Base-by-base conservation (phyloP, 2,113 vertebrate species). In the Bolborhynchus lineola region DNA sequence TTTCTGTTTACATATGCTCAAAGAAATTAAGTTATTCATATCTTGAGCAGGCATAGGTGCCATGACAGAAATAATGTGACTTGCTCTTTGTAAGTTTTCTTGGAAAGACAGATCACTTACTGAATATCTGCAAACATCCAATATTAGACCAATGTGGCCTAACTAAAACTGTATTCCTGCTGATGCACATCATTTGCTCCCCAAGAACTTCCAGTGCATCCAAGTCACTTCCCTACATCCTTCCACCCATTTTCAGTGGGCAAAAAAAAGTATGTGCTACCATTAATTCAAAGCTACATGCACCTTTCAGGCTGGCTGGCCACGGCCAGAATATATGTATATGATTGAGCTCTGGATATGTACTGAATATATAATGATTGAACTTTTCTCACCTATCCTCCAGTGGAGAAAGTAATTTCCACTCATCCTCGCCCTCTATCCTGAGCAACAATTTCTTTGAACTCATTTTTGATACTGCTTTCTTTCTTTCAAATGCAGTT, bases 261-360 rank as follows among this genome's bases (percentile, higher is more conserved):
- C 49, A 74, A 86, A 59, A 6, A 39, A 78, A 86, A 35, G 7
- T 6, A 46, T 0, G 0, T 24, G 16, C 18, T 64, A 2, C 25
- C 31, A 71, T 28, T 67, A 62, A 42, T 26, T 10, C 47, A 68
- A 88, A 95, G 11, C 3, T 16, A 53, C 8, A 6, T 2, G 1
- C 17, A 49, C 18, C 6, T 76, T 74, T 41, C 52, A 79, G 70
- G 29, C 39, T 86, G 70, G 26, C 23, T 35, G 65, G 16, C 5
- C 18, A 12, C 35, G 47, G 25, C 15, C 4, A 57, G 63, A 50
- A 26, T 50, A 29, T 42, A 35, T 15, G 21, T 19, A 23, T 26
- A 11, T 28, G 5, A 62, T 41, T 59, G 52, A 77, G 21, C 26
- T 85, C 35, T 81, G 28, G 44, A 80, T 33, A 41, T 47, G 17